phyloP scores from a whole-genome alignment of 2,888 invertebrate genomes.

The Formica aserva region DNA sequence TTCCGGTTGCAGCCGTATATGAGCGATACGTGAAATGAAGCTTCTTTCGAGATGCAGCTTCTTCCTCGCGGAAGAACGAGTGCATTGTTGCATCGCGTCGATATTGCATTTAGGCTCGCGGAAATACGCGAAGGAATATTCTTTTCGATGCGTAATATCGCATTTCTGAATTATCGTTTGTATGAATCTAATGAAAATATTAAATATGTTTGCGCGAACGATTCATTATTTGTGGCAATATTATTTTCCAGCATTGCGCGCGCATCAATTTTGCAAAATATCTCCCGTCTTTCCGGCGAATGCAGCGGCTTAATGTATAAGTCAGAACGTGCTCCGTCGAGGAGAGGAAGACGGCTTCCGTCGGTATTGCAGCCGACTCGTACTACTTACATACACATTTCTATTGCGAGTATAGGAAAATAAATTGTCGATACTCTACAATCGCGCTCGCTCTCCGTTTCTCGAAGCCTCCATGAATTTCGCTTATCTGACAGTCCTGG shows the following conservation, averaged over 20 bases:
- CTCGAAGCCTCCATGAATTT: slow-evolving; percentile 34
- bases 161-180: neutral
- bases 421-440: slow-evolving; percentile 36
- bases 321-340: neutral
- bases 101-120: slow-evolving; percentile 22
- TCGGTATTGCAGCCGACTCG: slow-evolving; percentile 34
- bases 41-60: slow-evolving; percentile 20
- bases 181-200: neutral
- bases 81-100: neutral
- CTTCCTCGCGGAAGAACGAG: neutral
- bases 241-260: neutral
- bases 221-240: neutral
- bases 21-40: slow-evolving; percentile 27
- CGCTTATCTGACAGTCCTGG: slow-evolving; percentile 47
- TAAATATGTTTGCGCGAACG: neutral
- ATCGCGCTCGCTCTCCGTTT: slow-evolving; percentile 29
- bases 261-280: neutral
- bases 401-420: slow-evolving; percentile 37
- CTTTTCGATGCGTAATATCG: neutral
- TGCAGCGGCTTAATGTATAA: slow-evolving; percentile 26
- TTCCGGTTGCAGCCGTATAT: slow-evolving; percentile 24
- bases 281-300: slow-evolving; percentile 2
- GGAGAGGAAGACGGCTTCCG: slow-evolving; percentile 1
- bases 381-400: slow-evolving; percentile 45
- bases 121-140: neutral